Base-by-base conservation (phyloP, 2,888 invertebrate genomes). In the Nemotelus pantherinus region DNA sequence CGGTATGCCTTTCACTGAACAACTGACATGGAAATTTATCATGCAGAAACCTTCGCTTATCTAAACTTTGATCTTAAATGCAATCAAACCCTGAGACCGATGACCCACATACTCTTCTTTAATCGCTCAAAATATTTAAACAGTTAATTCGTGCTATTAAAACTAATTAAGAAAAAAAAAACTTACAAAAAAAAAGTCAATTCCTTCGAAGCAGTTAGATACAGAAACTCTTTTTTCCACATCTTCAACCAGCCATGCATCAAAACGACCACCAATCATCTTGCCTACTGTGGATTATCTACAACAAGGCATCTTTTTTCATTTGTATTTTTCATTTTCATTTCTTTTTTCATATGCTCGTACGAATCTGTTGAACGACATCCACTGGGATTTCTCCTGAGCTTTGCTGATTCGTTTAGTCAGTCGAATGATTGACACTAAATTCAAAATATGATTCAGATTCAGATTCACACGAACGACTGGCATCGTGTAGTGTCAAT, bases 381-480 rank as follows among this genome's bases (percentile, higher is more conserved):
- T 68, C 41, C 6, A 5, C 50, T 68, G 25, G 39, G 5, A 25
- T 68, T 50, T 41, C 6, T 3, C 57, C 25, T 25, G n/a, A n/a
- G 10, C 57, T 68, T 25, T 68, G 55, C 55, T 43, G 57, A 68
- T 63, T 41, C 68, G 68, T 68, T 68, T 68, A 68, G 68, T 53
- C 44, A 63, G 7, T 63, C 43, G 43, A 44, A 71, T 71, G 71
- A 71, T 71, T 71, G 71, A 71, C 71, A 55, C 53, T n/a, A 71
- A 55, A 55, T 71, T 57, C 55, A 44, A 44, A 71, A 71, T 57
- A 65, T 44, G 10, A 65, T 65, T 65, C 65, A 63, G 10, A 65
- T 65, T 65, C 65, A 63, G 39, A 68, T 68, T 68, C 68, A 71
- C 71, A 55, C 71, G 71, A 71, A 71, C 41, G 57, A 43, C 55